Percentiles rank a stretch among this genome's conserved stretches.
Evolutionary conservation across 2,113 vertebrate species (phyloP).

Genomic region (Prochilodus magdalenae): DNA sequence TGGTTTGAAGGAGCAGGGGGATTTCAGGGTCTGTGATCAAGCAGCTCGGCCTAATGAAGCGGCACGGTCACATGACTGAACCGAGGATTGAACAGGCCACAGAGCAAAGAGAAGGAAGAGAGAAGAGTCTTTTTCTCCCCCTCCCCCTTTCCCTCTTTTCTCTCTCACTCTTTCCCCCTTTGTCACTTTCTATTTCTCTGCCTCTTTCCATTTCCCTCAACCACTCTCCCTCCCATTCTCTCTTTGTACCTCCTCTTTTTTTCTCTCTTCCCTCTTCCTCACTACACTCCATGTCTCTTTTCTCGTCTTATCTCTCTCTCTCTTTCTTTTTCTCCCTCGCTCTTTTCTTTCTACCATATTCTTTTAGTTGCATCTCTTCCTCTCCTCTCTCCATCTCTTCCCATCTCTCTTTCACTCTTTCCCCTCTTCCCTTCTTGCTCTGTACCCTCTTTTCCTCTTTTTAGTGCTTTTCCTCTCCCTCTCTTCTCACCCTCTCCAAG

Average conservation of each 20-base stretch:
- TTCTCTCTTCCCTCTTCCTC: background rate
- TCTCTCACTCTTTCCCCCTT: slow-evolving; percentile 8
- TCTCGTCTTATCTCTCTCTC: slow-evolving; percentile 49
- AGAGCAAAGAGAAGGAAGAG: slow-evolving; percentile 8
- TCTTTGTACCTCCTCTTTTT: slow-evolving; percentile 19
- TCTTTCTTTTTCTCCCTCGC: slow-evolving; percentile 11
- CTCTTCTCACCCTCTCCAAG: no score
- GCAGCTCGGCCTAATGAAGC: slow-evolving; percentile 67
- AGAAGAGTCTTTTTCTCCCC: slow-evolving; percentile 15
- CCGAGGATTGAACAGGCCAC: slow-evolving; percentile 16
- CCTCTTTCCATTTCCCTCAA: slow-evolving; percentile 57
- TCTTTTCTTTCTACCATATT: no score
- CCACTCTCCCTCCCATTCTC: background rate
- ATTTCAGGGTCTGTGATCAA: slow-evolving; percentile 67
- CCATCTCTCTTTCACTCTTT: background rate
- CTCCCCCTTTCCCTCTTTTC: slow-evolving; percentile 17
- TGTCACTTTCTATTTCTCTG: background rate
- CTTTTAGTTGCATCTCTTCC: no score
- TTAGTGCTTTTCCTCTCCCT: no score
- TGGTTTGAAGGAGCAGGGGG: slow-evolving; percentile 47
- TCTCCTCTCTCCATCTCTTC: slow-evolving; percentile 21
- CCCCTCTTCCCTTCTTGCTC: no score
- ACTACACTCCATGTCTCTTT: background rate
- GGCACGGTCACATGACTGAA: slow-evolving; percentile 56
- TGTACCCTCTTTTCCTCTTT: no score